Conservation (phyloP, 1,140 invertebrate species). For the Habropoda laboriosa region DNA sequence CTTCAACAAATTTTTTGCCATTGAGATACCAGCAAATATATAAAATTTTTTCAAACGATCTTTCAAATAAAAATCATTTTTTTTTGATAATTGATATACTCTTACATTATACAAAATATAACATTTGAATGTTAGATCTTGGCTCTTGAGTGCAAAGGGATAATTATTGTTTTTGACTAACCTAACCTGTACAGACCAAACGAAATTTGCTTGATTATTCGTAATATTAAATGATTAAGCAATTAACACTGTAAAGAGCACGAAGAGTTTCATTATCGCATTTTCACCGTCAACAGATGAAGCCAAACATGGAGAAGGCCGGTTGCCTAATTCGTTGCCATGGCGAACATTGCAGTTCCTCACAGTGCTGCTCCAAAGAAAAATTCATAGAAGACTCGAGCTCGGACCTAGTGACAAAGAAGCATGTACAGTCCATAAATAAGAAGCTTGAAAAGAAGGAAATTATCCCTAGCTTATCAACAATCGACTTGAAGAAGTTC, state of each 20-base stretch:
- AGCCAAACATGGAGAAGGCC: constrained; percentile 60
- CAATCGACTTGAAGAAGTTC: constrained; percentile 65
- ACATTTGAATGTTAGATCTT: too few relatives aligned
- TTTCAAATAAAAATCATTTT: too few relatives aligned
- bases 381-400: constrained; percentile 55
- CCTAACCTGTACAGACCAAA: too few relatives aligned
- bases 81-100: too few relatives aligned
- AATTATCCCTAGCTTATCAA: constrained; percentile 41
- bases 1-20: too few relatives aligned
- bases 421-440: constrained; percentile 24
- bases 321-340: constrained; percentile 76
- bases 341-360: constrained; percentile 71
- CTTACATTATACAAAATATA: too few relatives aligned
- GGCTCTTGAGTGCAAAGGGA: too few relatives aligned
- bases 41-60: too few relatives aligned
- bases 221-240: background rate
- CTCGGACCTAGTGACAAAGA: constrained; percentile 9
- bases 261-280: background rate
- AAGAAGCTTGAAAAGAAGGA: constrained; percentile 66
- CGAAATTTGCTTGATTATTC: too few relatives aligned
- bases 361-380: constrained; percentile 76
- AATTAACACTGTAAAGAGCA: background rate
- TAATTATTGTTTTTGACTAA: too few relatives aligned
- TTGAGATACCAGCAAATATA: too few relatives aligned
- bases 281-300: constrained; percentile 63